phyloP scores from a whole-genome alignment of 2,797 vertebrate species.

The Mormyrops attenuatus region DNA sequence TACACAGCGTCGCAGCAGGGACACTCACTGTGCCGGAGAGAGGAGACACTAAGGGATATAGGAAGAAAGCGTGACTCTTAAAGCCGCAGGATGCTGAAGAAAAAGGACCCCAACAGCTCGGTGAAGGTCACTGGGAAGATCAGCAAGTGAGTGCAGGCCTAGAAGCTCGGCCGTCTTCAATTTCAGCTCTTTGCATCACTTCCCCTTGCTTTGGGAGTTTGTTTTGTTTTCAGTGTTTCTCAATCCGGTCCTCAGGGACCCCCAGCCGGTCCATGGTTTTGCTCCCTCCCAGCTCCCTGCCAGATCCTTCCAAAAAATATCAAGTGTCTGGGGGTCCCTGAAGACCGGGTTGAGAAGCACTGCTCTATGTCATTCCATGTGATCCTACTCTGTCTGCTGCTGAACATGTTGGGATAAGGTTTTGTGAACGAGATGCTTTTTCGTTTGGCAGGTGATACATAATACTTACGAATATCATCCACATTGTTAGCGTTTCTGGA shows the following conservation, averaged over 20 bases:
- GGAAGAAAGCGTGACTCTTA: constrained; percentile 34
- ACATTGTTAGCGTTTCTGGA: neutral
- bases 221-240: constrained; percentile 15
- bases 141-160: constrained; percentile 57
- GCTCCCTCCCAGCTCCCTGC: neutral
- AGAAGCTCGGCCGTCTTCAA: neutral
- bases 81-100: constrained; percentile 60
- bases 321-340: neutral
- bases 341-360: neutral
- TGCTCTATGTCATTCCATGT: neutral
- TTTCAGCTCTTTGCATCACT: neutral
- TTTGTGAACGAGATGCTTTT: neutral
- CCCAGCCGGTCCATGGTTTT: neutral
- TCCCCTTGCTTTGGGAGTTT: constrained; percentile 21
- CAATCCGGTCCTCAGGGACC: neutral
- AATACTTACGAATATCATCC: neutral
- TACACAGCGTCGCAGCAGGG: constrained; percentile 32
- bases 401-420: neutral
- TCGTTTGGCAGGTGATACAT: neutral
- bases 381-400: neutral
- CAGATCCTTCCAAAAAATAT: neutral
- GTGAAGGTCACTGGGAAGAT: constrained; percentile 51
- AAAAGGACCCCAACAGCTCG: constrained; percentile 40
- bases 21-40: neutral
- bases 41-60: constrained; percentile 26